Base-by-base conservation (phyloP, 2,888 invertebrate species). In the Diadegma fenestrale region DNA sequence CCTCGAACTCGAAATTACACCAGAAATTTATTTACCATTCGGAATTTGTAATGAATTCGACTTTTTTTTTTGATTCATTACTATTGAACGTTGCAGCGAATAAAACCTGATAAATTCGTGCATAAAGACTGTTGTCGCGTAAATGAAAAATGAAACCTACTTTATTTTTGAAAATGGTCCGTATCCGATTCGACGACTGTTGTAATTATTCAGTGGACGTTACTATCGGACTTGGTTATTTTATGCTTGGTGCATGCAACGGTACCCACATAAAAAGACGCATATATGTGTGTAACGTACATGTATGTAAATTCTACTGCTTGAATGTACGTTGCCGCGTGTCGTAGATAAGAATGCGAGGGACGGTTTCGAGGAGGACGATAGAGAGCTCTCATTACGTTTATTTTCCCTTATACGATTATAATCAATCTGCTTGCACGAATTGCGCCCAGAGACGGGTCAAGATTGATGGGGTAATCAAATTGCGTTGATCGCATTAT, bases 351-450 rank as follows among this genome's bases (percentile, higher is more conserved):
- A 90, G 89, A 83, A 22, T 54, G 12, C 30, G n/a, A 37, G 69
- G 19, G 75, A 79, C 33, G 79, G 22, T 79, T 79, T 61, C 51
- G 63, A 78, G 63, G 87, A 73, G 88, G 87, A 87, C 88, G 89
- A 90, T 88, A 89, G 87, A 87, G 86, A 72, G 69, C 84, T 89
- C 75, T 90, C 90, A 87, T 90, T 90, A 90, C 79, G 89, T 86
- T 90, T n/a, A n/a, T n/a, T 88, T 88, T 86, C 84, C 89, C 71
- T 80, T 76, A 43, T 64, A 51, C 80, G 80, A 76, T 76, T 54
- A 75, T 33, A 69, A 80, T 76, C 84, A 71, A 63, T 54, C 51
- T 30, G 43, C 68, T 37, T 37, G 79, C 48, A 63, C 79, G 78
- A 73, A 51, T 54, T 63, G 37, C 66, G 19, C 33, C 30, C 37